Evolutionary conservation across 2,113 vertebrate genomes (phyloP), one percentile per base, ranked within the genome.

Genomic region (Rhabdornis inornatus): DNA sequence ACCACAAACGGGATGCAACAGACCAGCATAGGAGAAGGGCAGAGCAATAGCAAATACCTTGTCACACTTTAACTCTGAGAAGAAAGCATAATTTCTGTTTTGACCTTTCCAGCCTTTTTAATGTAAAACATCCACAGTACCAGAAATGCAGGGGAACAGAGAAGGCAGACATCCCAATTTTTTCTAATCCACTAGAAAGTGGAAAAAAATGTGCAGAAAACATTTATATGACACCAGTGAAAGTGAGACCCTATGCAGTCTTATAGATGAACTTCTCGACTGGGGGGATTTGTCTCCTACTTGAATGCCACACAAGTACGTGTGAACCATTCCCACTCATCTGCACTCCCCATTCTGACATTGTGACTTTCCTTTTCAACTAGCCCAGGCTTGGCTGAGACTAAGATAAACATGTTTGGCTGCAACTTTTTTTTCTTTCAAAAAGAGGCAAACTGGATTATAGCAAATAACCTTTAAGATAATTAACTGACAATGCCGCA

Each of bases 381-480:
- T 80, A 85, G 83, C 76, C 61, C 1, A 11, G 91, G 75, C 89
- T 95, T 95, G 93, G 95, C 94, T 95, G 88, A 68, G 93, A 85
- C 80, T 89, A 94, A 86, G 82, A 96, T 71, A 97, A 96, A 97
- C 83, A 91, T 93, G 95, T 98, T 97, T 97, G 94, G 94, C 94
- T 83, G 91, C 92, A 96, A 97, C 96, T 80, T 79, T 68, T 80
- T 78, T 86, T 71, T 9, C 87, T 91, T 96, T 93, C 96, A 97
- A 97, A 98, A 98, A 98, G 97, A 98, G 98, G 98, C 97, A 98
- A 98, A 97, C 97, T 87, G 97, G 95, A 98, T 98, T 98, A 97
- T 94, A 97, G 98, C 97, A 98, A 98, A 98, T 98, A 98, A 98
- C 98, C 98, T 98, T 98, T 98, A 97, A 98, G 98, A 98, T 98